These are phyloP conservation scores for Aphidoletes aphidimyza DNA, from an alignment of 2,888 invertebrate species.

Conservation along the genomic window DNA sequence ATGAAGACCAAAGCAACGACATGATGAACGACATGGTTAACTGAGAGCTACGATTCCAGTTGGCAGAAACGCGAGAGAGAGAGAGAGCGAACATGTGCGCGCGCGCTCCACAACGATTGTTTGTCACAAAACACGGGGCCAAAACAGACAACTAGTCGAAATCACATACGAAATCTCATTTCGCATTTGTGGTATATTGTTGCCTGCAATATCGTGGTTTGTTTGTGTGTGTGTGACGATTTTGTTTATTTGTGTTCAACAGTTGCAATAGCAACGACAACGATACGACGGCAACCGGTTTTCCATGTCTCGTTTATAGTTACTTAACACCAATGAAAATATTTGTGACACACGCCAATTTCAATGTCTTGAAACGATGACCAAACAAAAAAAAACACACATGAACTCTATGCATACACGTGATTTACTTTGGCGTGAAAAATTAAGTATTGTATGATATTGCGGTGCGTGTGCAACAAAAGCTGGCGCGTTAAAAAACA, in stretches of 20 bases:
- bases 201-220: no score
- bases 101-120: no score
- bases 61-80: neutral
- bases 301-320: neutral
- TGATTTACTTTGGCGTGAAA: neutral
- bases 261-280: slow-evolving; percentile 31
- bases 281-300: neutral
- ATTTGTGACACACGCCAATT: neutral
- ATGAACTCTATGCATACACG: neutral
- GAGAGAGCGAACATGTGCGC: no score
- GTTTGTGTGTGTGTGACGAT: no score
- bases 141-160: neutral
- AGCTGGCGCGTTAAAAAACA: neutral
- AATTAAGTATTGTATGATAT: neutral
- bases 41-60: neutral
- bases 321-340: slow-evolving; percentile 20
- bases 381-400: no score
- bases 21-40: neutral
- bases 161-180: neutral
- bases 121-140: no score
- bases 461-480: neutral
- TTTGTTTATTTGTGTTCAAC: slow-evolving; percentile 23
- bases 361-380: neutral
- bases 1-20: neutral
- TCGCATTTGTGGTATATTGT: no score